Evolutionary conservation across 2,888 invertebrate genomes (phyloP), one percentile per base, ranked within the genome.

Genomic region (Cantharis rufa): DNA sequence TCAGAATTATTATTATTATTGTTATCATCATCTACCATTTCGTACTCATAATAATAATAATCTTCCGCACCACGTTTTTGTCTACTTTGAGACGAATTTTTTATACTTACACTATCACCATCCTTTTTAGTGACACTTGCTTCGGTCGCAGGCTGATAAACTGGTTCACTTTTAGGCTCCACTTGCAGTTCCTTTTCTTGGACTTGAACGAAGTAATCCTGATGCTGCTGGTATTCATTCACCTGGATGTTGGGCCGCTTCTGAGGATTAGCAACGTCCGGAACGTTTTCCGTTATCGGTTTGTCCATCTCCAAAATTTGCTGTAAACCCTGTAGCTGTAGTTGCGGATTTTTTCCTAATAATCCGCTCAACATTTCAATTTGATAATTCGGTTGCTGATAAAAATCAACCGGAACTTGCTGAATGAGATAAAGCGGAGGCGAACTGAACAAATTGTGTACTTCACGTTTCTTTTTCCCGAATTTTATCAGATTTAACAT

Each of bases 261-360:
- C 73, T 83, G 83, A 1, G 88, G 87, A 81, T 90, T 89, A 72
- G 88, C 88, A 69, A 89, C 83, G 74, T 90, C 90, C 62, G 88
- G 86, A 2, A 89, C 82, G 62, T 89, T 86, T 86, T 90, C 90
- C 18, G 87, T 88, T 28, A 90, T 89, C 1, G 90, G 90, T 80
- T 61, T 80, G 84, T 64, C 75, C n/a, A 15, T 69, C 18, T 81
- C 72, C 64, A 91, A 81, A 4, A 91, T 82, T 75, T 89, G 88
- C 64, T 89, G 89, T 1, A 91, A 84, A 1, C 90, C 90, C 80
- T 90, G 87, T 16, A 91, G 86, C 84, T 91, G 90, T 74, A 88
- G 87, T 9, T 86, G 86, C 0, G 90, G 90, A 1, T 88, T 86
- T 83, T 90, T 89, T 15, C 90, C 91, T 28, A 91, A 84, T 9